Evolutionary conservation across 2,888 invertebrate species (phyloP).

Genomic region (Stenichneumon culpator): DNA sequence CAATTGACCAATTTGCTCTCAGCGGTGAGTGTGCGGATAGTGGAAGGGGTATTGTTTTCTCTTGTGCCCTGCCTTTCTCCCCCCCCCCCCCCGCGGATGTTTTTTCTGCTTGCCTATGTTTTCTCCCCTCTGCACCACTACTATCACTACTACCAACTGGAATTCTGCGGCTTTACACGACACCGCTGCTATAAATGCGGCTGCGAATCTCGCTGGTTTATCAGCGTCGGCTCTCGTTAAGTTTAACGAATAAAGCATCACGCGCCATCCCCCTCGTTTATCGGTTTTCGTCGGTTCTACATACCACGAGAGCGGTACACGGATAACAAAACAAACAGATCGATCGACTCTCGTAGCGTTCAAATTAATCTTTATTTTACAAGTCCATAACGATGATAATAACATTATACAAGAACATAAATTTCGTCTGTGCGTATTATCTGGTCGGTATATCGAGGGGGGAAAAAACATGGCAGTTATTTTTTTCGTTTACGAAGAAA

Average conservation of each 20-base stretch:
- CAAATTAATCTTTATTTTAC: conserved; percentile 58
- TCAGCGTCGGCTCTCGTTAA: conserved; percentile 42
- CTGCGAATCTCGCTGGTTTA: conserved; percentile 39
- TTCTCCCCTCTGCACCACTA: conserved; percentile 9
- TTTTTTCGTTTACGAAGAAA: conserved; percentile 45
- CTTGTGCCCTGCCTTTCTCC: conserved; percentile 18
- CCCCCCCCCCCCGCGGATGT: background rate
- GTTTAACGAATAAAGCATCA: conserved; percentile 40
- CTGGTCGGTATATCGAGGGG: background rate
- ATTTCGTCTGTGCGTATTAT: conserved; percentile 31
- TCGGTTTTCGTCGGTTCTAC: conserved; percentile 41
- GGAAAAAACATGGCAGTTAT: conserved; percentile 29
- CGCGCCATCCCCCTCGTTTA: background rate
- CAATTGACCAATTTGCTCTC: conserved; percentile 53
- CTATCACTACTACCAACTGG: background rate
- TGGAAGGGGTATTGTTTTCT: conserved; percentile 35
- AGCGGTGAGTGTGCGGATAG: background rate
- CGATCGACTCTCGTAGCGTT: conserved; percentile 23
- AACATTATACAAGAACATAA: conserved; percentile 38
- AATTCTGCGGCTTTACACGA: conserved; percentile 45
- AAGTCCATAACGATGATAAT: conserved; percentile 41
- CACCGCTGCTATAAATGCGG: conserved; percentile 20
- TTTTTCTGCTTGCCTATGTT: background rate
- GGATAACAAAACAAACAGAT: background rate
- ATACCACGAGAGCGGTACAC: background rate